A percentile compares a stretch with the other conserved stretches of the same genome.
These are phyloP conservation scores for Agriopis aurantiaria DNA, from an alignment of 2,888 invertebrate genomes.

Conservation along the genomic window DNA sequence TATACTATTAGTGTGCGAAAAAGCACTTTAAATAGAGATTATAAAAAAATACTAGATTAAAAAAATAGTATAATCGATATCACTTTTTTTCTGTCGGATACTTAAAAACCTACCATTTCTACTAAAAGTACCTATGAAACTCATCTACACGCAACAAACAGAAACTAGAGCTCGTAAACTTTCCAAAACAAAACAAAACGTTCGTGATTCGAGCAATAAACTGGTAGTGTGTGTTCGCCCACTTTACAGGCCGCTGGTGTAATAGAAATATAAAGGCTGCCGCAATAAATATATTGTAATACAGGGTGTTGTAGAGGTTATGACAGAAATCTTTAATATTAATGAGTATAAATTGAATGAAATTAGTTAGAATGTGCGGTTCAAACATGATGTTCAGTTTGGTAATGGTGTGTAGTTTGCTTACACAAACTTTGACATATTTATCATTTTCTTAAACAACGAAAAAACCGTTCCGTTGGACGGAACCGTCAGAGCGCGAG, in stretches of 20 bases:
- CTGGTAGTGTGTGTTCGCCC: constrained; percentile 20
- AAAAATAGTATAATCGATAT: not conserved
- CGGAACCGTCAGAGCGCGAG: too few relatives aligned
- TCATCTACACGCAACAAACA: constrained; percentile 11
- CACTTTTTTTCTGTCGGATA: not conserved
- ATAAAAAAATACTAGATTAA: too few relatives aligned
- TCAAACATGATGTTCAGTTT: too few relatives aligned
- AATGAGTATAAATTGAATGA: too few relatives aligned
- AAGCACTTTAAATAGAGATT: too few relatives aligned
- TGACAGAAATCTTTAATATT: not conserved
- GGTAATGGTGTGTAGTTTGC: too few relatives aligned
- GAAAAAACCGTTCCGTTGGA: too few relatives aligned
- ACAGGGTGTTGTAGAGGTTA: constrained; percentile 13
- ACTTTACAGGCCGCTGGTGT: constrained; percentile 12
- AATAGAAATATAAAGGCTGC: constrained; percentile 23
- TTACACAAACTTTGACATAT: too few relatives aligned
- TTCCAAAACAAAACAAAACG: constrained; percentile 17
- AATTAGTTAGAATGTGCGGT: too few relatives aligned
- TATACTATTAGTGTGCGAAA: too few relatives aligned
- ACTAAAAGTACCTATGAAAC: not conserved
- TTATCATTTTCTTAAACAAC: too few relatives aligned
- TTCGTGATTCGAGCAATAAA: constrained; percentile 23
- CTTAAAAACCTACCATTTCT: not conserved
- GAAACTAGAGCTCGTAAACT: constrained; percentile 19
- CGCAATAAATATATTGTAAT: constrained; percentile 8